phyloP scores from a whole-genome alignment of 1,140 invertebrate genomes.

The Lucilia sericata region DNA sequence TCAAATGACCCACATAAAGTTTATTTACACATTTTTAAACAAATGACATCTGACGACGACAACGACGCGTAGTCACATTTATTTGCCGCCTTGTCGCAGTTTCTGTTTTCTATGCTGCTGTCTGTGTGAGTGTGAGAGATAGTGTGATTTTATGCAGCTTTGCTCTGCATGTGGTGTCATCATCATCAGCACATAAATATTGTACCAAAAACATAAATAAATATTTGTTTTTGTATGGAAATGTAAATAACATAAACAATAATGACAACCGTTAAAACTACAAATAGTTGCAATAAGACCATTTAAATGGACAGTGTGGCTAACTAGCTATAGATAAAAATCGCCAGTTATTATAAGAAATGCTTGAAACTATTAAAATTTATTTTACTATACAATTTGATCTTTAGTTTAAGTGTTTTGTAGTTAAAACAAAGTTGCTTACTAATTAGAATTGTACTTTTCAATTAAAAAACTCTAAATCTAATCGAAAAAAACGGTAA shows the following conservation, averaged over 20 bases:
- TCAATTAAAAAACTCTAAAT: too few relatives aligned
- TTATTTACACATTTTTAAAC: not conserved
- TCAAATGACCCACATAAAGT: constrained; percentile 26
- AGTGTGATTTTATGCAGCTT: not conserved
- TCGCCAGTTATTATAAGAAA: too few relatives aligned
- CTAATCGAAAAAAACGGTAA: too few relatives aligned
- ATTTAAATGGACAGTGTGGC: too few relatives aligned
- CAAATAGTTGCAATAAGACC: not conserved
- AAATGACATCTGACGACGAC: not conserved
- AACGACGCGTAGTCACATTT: not conserved
- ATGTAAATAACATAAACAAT: not conserved
- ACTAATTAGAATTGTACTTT: too few relatives aligned
- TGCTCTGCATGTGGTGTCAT: not conserved
- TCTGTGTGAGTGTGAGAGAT: not conserved
- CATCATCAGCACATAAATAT: not conserved
- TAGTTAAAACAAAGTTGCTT: too few relatives aligned
- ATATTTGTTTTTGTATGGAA: not conserved
- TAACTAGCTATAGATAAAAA: too few relatives aligned
- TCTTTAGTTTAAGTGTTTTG: too few relatives aligned
- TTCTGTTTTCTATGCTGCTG: not conserved
- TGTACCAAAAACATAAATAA: not conserved
- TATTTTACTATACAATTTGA: too few relatives aligned
- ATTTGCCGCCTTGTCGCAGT: not conserved
- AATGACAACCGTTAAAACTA: not conserved
- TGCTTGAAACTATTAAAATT: too few relatives aligned